Evolutionary conservation across 1,140 invertebrate species (phyloP).

Genomic region (Drosophila tsacasi): DNA sequence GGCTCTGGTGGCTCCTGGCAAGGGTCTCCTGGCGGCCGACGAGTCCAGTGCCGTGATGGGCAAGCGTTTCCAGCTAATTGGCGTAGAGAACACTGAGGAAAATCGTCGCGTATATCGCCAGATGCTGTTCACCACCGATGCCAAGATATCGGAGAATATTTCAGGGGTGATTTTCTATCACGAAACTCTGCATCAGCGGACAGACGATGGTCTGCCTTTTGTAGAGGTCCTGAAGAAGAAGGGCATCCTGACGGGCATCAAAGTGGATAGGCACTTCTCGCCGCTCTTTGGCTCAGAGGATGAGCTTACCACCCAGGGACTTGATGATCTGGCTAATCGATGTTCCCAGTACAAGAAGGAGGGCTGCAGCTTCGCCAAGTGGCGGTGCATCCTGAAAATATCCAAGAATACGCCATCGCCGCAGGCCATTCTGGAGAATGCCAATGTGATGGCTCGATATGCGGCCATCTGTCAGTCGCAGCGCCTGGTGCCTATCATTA

Average conservation of each 20-base stretch:
- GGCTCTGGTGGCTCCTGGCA: constrained; percentile 95
- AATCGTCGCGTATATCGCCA: constrained; percentile 94
- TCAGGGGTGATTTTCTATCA: constrained; percentile 98
- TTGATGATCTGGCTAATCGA: constrained; percentile 96
- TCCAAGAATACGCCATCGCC: constrained; percentile 95
- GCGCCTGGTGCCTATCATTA: constrained; percentile 98
- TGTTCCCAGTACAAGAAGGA: constrained; percentile 99
- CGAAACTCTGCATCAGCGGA: constrained; percentile 98
- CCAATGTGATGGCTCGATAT: constrained; percentile 97
- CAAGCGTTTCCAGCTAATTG: constrained; percentile 89
- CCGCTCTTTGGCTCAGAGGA: constrained; percentile 95
- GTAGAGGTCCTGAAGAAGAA: constrained; percentile 91
- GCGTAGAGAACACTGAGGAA: constrained; percentile 94
- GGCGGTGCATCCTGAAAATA: constrained; percentile 99
- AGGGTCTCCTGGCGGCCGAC: constrained; percentile 95
- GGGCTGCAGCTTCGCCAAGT: constrained; percentile 99
- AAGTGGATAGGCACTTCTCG: constrained; percentile 95
- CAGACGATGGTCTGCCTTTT: constrained; percentile 93
- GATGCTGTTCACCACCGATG: constrained; percentile 95
- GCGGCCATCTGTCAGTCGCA: constrained; percentile 98
- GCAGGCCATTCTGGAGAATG: constrained; percentile 96
- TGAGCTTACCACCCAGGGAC: constrained; percentile 97
- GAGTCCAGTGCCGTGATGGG: constrained; percentile 94
- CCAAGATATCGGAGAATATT: constrained; percentile 91
- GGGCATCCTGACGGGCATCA: constrained; percentile 96